Evolutionary conservation across 2,888 invertebrate species (phyloP), one percentile per base, ranked within the genome.

Genomic region (Drosophila falleni): DNA sequence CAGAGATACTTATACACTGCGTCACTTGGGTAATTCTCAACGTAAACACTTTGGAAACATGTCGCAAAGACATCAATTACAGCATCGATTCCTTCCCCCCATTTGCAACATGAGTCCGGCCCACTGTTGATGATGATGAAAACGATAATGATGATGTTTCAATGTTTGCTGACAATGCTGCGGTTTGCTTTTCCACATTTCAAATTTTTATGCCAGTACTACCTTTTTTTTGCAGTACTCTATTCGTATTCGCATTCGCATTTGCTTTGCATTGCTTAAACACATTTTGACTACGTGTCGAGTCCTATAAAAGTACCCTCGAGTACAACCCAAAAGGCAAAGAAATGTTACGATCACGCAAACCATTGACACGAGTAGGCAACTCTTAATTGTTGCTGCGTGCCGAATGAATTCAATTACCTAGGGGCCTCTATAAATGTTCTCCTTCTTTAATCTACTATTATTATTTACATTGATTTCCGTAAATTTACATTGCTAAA

Each of bases 31-130:
- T 86, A 88, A 84, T 89, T 84, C 87, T 65, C 66, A 86, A 89
- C 87, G 90, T 84, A 84, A 84, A 84, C 90, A 84, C 90, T 84
- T 89, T 80, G 88, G 71, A 63, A 89, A 81, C 90, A 91, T 91
- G 92, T 91, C 90, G 90, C 91, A 91, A 91, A 91, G 89, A 85
- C 91, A 91, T 91, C 90, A 91, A 91, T 91, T 91, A 86, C 90
- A 84, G 67, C 90, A 89, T 84, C 90, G 89, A 78, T 77, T 71
- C 75, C 56, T 56, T 16, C n/a, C 39, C 42, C 29, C 46, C 50
- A 29, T 11, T 54, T 54, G 54, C 50, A 59, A 39, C 68, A 58
- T 50, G 58, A 61, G 50, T 60, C 64, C 19, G 46, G 53, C 29
- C 64, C 59, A 33, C 26, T 58, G 47, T 13, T 49, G 61, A 65